Conservation (phyloP, 2,888 invertebrate genomes). For the Spodoptera littoralis region DNA sequence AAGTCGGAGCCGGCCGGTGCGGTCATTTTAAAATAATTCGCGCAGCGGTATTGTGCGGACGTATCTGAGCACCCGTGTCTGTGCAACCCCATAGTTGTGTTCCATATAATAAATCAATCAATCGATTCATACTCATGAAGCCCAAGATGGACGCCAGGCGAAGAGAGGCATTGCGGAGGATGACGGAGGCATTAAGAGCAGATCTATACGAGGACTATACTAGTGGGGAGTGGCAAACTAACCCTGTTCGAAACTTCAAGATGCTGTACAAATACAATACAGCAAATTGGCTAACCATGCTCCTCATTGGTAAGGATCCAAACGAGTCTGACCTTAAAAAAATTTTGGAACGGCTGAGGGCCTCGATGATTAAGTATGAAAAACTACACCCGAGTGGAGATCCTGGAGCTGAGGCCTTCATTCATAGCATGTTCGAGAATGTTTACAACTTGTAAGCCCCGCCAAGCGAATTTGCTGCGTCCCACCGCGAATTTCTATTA, state of each 20-base stretch:
- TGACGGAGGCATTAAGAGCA: not conserved
- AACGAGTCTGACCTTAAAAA: not conserved
- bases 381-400: not conserved
- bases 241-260: not conserved
- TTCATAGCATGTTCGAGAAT: not conserved
- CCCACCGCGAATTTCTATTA: not conserved
- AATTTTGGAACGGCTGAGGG: not conserved
- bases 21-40: no score
- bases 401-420: not conserved
- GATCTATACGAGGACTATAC: not conserved
- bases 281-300: not conserved
- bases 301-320: slow-evolving; percentile 5
- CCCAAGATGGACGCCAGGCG: not conserved
- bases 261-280: slow-evolving; percentile 8
- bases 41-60: no score
- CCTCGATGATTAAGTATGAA: not conserved
- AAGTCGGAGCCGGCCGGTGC: no score
- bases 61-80: no score
- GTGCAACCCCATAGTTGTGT: no score
- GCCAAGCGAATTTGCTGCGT: not conserved
- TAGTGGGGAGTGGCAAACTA: not conserved
- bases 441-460: slow-evolving; percentile 10
- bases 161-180: not conserved
- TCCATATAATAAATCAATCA: no score
- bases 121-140: no score